Percentiles rank a stretch among this genome's conserved stretches.
Conservation (phyloP, 2,113 vertebrate genomes). For the Phrynocephalus versicolor region DNA sequence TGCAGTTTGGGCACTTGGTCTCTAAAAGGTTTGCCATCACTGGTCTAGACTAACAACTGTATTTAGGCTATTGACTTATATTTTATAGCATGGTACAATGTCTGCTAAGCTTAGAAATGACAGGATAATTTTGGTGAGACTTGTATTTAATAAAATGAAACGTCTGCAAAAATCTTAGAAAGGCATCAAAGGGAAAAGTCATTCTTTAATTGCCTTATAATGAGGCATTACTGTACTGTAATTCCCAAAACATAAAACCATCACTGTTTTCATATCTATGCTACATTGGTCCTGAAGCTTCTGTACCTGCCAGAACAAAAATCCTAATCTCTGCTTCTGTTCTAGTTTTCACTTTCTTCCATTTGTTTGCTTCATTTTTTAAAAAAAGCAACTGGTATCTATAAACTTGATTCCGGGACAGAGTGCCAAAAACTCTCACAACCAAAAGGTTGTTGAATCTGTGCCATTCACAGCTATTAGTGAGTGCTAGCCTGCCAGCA, state of each 20-base stretch:
- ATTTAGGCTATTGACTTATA: too few relatives aligned
- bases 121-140: background rate
- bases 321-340: background rate
- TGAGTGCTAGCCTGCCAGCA: constrained; percentile 38
- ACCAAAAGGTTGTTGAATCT: constrained; percentile 42
- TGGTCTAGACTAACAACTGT: background rate
- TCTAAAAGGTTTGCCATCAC: too few relatives aligned
- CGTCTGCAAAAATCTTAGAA: constrained; percentile 1
- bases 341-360: background rate
- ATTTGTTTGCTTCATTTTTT: background rate
- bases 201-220: constrained; percentile 13
- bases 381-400: constrained; percentile 3
- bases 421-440: constrained; percentile 39
- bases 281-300: background rate
- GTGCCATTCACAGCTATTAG: constrained; percentile 40
- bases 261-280: constrained; percentile 14
- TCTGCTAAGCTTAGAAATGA: background rate
- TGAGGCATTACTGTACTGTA: constrained; percentile 14
- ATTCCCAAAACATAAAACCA: constrained; percentile 9
- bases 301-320: background rate
- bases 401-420: constrained; percentile 15
- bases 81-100: background rate
- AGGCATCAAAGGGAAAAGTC: background rate
- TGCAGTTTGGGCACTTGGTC: too few relatives aligned
- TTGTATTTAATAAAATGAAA: background rate